phyloP scores from a whole-genome alignment of 2,888 invertebrate genomes.

The Drosophila trichaetosa region DNA sequence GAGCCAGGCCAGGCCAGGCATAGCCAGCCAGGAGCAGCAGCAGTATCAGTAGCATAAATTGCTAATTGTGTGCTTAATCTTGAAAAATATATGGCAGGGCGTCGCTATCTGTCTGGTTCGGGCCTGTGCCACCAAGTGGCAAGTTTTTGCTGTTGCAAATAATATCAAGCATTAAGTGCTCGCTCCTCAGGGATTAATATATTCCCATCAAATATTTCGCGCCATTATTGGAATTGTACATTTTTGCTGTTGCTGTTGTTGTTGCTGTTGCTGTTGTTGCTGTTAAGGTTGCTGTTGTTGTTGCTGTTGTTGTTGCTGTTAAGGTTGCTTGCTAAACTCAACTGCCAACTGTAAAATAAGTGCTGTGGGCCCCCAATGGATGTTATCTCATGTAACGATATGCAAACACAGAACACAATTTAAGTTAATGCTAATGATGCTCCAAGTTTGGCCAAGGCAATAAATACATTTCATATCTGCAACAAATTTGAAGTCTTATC shows the following conservation, averaged over 20 bases:
- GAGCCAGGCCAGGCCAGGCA: neutral
- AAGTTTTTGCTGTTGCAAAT: slow-evolving; percentile 57
- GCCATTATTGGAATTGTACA: slow-evolving; percentile 76
- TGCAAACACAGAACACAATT: slow-evolving; percentile 12
- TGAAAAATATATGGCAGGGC: slow-evolving; percentile 66
- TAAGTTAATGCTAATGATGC: slow-evolving; percentile 38
- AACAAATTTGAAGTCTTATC: neutral
- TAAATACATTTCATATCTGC: neutral
- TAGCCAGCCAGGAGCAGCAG: neutral
- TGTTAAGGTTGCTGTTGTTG: slow-evolving; percentile 4
- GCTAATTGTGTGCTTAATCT: slow-evolving; percentile 80
- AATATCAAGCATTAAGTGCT: slow-evolving; percentile 45
- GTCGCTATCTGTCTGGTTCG: slow-evolving; percentile 49
- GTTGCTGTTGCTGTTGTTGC: slow-evolving; percentile 6
- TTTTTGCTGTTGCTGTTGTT: slow-evolving; percentile 9
- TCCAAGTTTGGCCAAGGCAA: slow-evolving; percentile 21
- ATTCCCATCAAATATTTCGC: slow-evolving; percentile 81
- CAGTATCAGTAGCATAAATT: slow-evolving; percentile 57
- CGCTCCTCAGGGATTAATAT: slow-evolving; percentile 74
- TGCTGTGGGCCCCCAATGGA: slow-evolving; percentile 1
- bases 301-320: slow-evolving; percentile 13
- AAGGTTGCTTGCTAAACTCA: slow-evolving; percentile 22
- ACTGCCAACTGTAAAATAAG: slow-evolving; percentile 19
- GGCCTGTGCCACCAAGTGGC: slow-evolving; percentile 2
- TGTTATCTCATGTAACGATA: slow-evolving; percentile 1